These are phyloP conservation scores for Sorex maritimensis DNA, from an alignment of 2,797 vertebrate genomes.

Conservation along the genomic window DNA sequence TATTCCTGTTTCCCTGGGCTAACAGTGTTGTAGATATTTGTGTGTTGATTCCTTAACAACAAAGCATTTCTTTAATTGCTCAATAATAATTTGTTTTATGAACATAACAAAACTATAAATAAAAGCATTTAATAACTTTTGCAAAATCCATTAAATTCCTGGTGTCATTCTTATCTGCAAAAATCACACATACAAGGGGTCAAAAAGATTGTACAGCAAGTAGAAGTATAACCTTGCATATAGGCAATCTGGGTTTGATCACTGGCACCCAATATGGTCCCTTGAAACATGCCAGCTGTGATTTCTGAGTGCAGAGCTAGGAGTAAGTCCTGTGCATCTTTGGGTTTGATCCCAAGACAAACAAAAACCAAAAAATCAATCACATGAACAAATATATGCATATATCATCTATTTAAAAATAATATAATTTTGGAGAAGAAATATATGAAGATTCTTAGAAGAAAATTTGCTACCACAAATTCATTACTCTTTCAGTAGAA, in stretches of 20 bases:
- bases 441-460: neutral
- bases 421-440: neutral
- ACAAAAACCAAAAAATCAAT: too few relatives aligned
- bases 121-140: neutral
- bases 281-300: too few relatives aligned
- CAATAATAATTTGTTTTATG: neutral
- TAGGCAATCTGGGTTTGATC: too few relatives aligned
- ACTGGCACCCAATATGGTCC: too few relatives aligned
- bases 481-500: neutral
- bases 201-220: too few relatives aligned
- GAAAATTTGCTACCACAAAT: neutral
- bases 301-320: too few relatives aligned
- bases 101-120: neutral
- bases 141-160: neutral
- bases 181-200: neutral
- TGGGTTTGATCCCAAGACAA: too few relatives aligned
- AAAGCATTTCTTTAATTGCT: neutral
- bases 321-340: too few relatives aligned
- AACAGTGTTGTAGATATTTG: neutral
- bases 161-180: neutral
- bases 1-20: neutral
- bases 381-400: neutral
- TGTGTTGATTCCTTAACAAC: neutral
- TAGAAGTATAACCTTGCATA: too few relatives aligned
- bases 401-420: neutral